Evolutionary conservation across 2,797 vertebrate genomes (phyloP).

Genomic region (Peromyscus eremicus): DNA sequence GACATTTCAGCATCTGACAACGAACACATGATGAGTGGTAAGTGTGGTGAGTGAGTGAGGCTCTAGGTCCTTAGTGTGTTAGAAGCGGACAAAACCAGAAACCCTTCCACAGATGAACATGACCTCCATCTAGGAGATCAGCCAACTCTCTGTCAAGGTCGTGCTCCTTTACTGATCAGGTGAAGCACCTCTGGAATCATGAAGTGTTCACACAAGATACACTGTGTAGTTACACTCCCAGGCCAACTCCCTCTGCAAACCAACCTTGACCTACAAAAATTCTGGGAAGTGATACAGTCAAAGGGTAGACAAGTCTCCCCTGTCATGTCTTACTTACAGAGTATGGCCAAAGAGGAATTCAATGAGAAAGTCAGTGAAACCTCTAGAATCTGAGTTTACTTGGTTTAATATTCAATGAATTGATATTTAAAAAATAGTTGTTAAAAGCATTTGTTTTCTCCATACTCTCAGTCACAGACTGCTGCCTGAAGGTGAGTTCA

Average conservation of each 20-base stretch:
- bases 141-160: not conserved
- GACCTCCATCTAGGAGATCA: not conserved
- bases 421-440: not conserved
- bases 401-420: slow-evolving; percentile 43
- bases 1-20: slow-evolving; percentile 71
- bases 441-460: slow-evolving; percentile 17
- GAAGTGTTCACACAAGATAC: not conserved
- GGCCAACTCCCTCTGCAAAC: not conserved
- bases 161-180: not conserved
- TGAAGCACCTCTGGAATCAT: not conserved
- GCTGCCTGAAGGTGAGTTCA: slow-evolving; percentile 34
- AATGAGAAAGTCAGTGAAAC: slow-evolving; percentile 28
- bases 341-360: slow-evolving; percentile 4
- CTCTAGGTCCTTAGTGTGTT: slow-evolving; percentile 80
- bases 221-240: not conserved
- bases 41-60: slow-evolving; percentile 48
- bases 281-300: not conserved
- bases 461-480: slow-evolving; percentile 3
- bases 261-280: slow-evolving; percentile 1
- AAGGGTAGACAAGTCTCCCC: not conserved
- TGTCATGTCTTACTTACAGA: not conserved
- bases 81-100: slow-evolving; percentile 72
- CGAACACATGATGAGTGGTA: slow-evolving; percentile 66
- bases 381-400: slow-evolving; percentile 40
- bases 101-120: slow-evolving; percentile 60